These are phyloP conservation scores for Nesometra sesokonis DNA, from an alignment of 35 echinoderm and acorn worm species.

Conservation along the genomic window DNA sequence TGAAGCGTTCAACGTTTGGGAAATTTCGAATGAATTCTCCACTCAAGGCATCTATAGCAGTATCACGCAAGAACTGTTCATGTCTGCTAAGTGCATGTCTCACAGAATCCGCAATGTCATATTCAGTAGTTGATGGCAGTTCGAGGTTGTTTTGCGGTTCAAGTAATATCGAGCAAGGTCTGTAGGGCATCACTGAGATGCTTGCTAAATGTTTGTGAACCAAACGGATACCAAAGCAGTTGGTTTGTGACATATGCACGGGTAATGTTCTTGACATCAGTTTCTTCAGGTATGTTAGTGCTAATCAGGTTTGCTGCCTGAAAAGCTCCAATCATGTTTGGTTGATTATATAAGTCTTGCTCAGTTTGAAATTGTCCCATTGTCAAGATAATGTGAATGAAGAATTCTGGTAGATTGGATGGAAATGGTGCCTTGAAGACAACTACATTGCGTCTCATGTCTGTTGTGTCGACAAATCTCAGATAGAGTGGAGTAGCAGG, in stretches of 20 bases:
- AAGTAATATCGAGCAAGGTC: background rate
- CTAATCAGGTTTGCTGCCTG: background rate
- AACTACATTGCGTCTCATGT: conserved; percentile 5
- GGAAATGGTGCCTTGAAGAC: background rate
- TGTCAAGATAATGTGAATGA: background rate
- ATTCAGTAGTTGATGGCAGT: background rate
- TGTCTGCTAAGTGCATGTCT: background rate
- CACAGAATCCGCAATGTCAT: background rate
- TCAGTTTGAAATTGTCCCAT: conserved; percentile 4
- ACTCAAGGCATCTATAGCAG: no score
- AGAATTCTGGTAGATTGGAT: background rate
- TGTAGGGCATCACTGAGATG: background rate
- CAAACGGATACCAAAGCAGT: conserved; percentile 8
- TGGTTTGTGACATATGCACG: conserved; percentile 7
- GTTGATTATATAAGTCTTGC: background rate
- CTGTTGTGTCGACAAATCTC: background rate
- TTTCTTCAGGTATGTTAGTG: background rate
- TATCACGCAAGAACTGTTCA: conserved; percentile 4
- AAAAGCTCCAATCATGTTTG: conserved; percentile 10
- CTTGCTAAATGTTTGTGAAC: conserved; percentile 1
- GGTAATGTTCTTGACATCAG: background rate
- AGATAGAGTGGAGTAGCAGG: background rate
- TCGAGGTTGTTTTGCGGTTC: background rate
- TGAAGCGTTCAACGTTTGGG: conserved; percentile 3
- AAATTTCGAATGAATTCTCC: background rate